Percentiles rank a stretch among this genome's conserved stretches.
Conservation (phyloP, 2,113 vertebrate species). For the Guaruba guarouba region DNA sequence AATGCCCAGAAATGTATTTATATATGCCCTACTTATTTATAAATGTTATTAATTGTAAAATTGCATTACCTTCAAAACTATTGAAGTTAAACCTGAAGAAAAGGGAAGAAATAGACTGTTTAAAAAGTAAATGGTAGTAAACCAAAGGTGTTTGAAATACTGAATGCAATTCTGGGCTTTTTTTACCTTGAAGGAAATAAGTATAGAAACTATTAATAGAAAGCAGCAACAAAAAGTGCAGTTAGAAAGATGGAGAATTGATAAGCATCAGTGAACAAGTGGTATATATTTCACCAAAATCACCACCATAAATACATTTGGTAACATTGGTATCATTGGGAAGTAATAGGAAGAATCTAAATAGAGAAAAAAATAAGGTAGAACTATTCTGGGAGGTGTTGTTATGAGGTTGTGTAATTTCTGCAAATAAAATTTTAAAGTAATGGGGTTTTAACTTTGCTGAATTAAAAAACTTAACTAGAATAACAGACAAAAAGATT, state of each 20-base stretch:
- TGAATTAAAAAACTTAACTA: not conserved
- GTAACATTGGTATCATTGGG: not conserved
- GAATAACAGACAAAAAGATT: not conserved
- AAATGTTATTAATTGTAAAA: not conserved
- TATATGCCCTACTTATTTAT: not conserved
- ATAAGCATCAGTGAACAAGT: not conserved
- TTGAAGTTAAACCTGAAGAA: not conserved
- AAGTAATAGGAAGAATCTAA: not conserved
- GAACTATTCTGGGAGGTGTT: not conserved
- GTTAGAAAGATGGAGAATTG: not conserved
- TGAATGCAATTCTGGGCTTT: not conserved
- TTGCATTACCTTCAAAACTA: not conserved
- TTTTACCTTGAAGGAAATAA: not conserved
- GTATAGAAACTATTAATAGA: not conserved
- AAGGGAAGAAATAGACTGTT: not conserved
- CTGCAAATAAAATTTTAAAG: not conserved
- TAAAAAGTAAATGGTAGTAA: not conserved
- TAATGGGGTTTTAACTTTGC: fast-evolving
- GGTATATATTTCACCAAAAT: not conserved
- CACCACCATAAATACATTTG: not conserved
- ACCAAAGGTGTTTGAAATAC: not conserved
- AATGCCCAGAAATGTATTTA: not conserved
- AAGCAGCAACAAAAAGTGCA: not conserved
- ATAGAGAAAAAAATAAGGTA: not conserved
- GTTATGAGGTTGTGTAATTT: not conserved